Base-by-base conservation (phyloP, 2,797 vertebrate genomes). In the Dendrocincla tyrannina region DNA sequence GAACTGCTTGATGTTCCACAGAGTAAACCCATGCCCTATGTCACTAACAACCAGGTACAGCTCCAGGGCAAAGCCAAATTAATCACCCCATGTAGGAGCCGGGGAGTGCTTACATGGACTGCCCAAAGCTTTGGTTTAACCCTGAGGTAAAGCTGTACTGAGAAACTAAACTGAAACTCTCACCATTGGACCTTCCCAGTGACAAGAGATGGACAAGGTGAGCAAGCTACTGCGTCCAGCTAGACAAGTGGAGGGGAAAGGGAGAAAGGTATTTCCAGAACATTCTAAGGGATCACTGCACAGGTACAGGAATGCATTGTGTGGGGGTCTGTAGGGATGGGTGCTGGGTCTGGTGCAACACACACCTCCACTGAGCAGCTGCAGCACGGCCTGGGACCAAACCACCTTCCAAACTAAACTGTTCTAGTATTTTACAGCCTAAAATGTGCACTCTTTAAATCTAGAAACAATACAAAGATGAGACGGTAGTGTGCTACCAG, bases 321-420 rank as follows among this genome's bases (percentile, higher is more conserved):
- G 35, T 32, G 0, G 0, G 74, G 60, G 50, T n/a, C 69, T 74
- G 24, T 1, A 63, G 23, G 42, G 49, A 58, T 3, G 1, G 10
- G n/a, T 24, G 58, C 74, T 47, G 39, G 13, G 39, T 39, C 62
- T 23, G 53, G 15, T 6, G 35, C 27, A 84, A 55, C 23, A 74
- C 66, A 62, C 73, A 56, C 23, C 55, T 55, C 24, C 59, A 32
- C 2, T 53, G 55, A 92, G 63, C 73, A 89, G 35, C 63, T 87
- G 63, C 56, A 82, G 74, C 30, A 73, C 53, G 7, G 10, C 8
- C 15, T 14, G 76, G 41, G 33, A 75, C 27, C n/a, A 62, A 78
- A 17, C 0, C 0, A 28, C 50, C 24, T 66, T 23, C 32, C 44
- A 49, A 78, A n/a, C 11, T 2, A 30, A 72, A 62, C 28, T 25